phyloP scores from a whole-genome alignment of 2,888 invertebrate species.

The Cephus nigrinus region DNA sequence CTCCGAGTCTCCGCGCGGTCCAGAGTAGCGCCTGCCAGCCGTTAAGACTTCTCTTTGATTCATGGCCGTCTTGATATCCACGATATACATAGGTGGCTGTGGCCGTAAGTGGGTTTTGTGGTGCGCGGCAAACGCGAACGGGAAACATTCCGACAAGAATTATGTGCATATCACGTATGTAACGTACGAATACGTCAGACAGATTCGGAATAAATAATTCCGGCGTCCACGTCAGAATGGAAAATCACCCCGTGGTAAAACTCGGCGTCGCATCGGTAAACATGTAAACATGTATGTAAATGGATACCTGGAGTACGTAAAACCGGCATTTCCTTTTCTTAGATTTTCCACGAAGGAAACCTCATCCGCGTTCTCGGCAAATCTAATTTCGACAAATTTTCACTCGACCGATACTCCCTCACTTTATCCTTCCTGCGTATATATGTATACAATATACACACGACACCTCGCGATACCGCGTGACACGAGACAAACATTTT shows the following conservation, averaged over 20 bases:
- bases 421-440: not conserved
- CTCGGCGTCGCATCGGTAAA: slow-evolving; percentile 15
- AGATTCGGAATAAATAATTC: slow-evolving; percentile 41
- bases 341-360: not conserved
- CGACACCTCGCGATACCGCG: not conserved
- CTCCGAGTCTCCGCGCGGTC: no score
- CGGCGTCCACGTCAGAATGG: slow-evolving; percentile 37
- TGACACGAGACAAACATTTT: not conserved
- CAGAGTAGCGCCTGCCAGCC: no score
- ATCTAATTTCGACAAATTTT: not conserved
- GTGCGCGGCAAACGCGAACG: not conserved
- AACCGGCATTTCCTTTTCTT: slow-evolving; percentile 11
- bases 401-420: not conserved
- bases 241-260: slow-evolving; percentile 39
- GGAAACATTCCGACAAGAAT: slow-evolving; percentile 4
- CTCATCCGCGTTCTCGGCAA: not conserved
- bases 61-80: not conserved
- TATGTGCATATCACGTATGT: slow-evolving; percentile 4
- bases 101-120: not conserved
- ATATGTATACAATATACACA: not conserved
- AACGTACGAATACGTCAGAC: slow-evolving; percentile 25
- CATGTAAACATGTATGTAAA: slow-evolving; percentile 7
- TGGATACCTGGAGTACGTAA: not conserved
- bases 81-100: not conserved
- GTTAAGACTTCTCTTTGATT: not conserved